Base-by-base conservation (phyloP, 2,113 vertebrate species). In the Uropsilus gracilis region DNA sequence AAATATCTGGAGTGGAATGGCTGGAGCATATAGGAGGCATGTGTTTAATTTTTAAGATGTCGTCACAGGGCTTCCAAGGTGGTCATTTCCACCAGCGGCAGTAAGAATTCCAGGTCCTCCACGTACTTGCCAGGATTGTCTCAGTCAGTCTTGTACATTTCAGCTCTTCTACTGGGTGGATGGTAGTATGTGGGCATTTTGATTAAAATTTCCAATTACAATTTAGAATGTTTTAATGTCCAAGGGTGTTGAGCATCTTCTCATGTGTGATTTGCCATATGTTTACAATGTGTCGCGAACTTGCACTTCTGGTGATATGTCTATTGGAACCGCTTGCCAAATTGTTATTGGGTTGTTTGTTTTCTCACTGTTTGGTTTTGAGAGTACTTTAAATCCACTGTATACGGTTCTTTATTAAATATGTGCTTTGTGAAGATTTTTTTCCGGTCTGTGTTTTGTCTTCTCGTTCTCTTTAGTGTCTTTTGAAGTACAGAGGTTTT, bases 321-420 rank as follows among this genome's bases (percentile, higher is more conserved):
- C n/a, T 94, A 20, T 57, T 64, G 37, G 76, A 64, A 71, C 68
- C 14, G 53, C 66, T 83, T 64, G 85, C 8, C 75, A 76, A 0
- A 57, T 77, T 85, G 59, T 16, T 20, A 26, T 34, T 63, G 14
- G 5, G 39, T 46, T 63, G 37, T 44, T 77, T 16, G 10, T 32
- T 89, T 82, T 76, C 46, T 92, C 61, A 86, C 24, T 59, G 63
- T 64, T 95, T 46, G n/a, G 5, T 92, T 66, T 66, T 75, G 69
- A 72, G 55, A 82, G 80, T 77, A 71, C 68, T 86, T 82, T 44
- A 61, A 34, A 75, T 71, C 71, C 64, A 59, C 68, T 64, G 37
- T 30, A 66, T 53, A 10, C 20, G 46, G 8, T 55, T 17, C 30
- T 76, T 94, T 72, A 39, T 90, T 66, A 64, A 48, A 28, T 55